A percentile compares a stretch with the other conserved stretches of the same genome.
phyloP scores from a whole-genome alignment of 2,113 vertebrate genomes.

The Gulo gulo region DNA sequence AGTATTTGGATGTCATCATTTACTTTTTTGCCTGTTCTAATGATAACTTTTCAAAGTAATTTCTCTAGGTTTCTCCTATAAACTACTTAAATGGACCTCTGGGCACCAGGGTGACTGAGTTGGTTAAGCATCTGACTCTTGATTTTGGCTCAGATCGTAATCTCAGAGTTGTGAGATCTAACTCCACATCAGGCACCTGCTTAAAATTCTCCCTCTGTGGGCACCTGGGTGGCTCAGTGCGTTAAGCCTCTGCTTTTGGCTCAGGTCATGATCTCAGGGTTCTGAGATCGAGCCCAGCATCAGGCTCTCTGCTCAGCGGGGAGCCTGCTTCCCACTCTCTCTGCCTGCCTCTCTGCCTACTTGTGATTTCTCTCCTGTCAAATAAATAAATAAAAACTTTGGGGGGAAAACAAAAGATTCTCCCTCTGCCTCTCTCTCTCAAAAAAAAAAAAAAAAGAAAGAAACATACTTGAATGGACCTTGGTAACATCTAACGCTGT shows the following conservation, averaged over 20 bases:
- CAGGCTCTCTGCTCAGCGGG: too few species aligned
- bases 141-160: background rate
- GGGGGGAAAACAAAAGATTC: too few species aligned
- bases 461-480: background rate
- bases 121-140: background rate
- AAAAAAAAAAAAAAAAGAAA: too few species aligned
- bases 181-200: background rate
- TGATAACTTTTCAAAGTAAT: background rate
- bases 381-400: too few species aligned
- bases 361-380: too few species aligned
- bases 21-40: background rate
- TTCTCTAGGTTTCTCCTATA: background rate
- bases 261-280: too few species aligned
- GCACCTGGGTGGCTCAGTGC: too few species aligned
- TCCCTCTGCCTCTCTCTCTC: background rate
- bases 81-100: background rate
- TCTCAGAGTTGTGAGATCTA: background rate
- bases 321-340: too few species aligned
- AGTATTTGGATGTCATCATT: background rate
- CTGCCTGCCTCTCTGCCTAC: too few species aligned
- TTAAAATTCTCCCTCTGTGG: too few species aligned
- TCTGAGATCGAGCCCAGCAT: too few species aligned
- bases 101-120: background rate
- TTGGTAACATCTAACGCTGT: background rate
- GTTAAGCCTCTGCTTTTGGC: too few species aligned